phyloP scores from a whole-genome alignment of 2,113 vertebrate genomes.

The Hemichromis elongatus region DNA sequence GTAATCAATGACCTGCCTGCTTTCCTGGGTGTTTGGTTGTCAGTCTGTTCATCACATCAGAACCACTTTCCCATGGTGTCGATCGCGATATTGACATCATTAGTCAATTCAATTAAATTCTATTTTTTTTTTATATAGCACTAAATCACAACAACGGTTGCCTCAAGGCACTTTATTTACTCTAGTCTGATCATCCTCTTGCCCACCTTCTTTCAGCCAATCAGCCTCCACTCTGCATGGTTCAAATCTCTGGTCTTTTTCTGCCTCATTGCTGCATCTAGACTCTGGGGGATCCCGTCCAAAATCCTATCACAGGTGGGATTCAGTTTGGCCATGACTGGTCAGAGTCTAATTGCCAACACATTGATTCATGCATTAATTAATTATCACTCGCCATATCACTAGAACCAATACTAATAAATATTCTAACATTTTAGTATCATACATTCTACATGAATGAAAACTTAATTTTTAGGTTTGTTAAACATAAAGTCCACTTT shows the following conservation, averaged over 20 bases:
- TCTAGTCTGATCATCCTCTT: background rate
- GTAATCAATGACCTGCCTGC: background rate
- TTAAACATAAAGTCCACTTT: background rate
- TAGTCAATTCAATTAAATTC: too few relatives aligned
- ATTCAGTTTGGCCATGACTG: background rate
- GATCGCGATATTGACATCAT: background rate
- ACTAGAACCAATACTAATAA: background rate
- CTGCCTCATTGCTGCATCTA: background rate
- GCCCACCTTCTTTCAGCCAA: background rate
- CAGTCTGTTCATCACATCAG: background rate
- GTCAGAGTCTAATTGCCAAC: background rate
- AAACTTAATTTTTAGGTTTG: background rate
- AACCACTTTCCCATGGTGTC: background rate
- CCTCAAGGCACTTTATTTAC: too few relatives aligned
- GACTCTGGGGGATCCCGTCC: background rate
- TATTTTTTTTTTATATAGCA: too few relatives aligned
- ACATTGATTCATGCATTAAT: fast-evolving
- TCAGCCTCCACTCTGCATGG: background rate
- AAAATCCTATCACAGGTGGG: background rate
- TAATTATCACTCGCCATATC: background rate
- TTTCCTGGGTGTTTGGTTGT: background rate
- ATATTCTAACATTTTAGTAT: background rate
- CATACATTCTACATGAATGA: background rate
- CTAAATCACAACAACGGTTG: too few relatives aligned
- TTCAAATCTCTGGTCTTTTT: background rate